Evolutionary conservation across 1,140 invertebrate species (phyloP).

Genomic region (Spodoptera frugiperda): DNA sequence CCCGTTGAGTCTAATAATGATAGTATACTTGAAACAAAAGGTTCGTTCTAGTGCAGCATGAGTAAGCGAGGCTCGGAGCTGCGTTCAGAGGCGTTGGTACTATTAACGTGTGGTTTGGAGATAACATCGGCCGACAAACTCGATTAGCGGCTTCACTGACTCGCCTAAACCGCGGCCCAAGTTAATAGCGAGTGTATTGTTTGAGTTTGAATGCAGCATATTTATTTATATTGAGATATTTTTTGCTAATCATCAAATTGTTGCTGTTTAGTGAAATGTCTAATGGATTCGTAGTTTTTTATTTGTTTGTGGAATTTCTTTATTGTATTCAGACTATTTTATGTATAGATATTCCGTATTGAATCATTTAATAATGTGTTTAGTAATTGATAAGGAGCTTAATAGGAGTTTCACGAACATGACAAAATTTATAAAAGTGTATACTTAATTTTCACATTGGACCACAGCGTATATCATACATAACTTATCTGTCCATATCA

Average conservation of each 20-base stretch:
- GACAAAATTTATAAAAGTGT: background rate
- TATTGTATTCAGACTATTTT: no score
- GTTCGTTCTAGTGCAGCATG: background rate
- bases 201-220: no score
- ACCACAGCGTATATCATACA: slow-evolving; percentile 37
- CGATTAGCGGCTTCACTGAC: slow-evolving; percentile 81
- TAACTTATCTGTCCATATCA: slow-evolving; percentile 34
- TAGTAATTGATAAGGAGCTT: background rate
- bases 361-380: no score
- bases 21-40: slow-evolving; percentile 8
- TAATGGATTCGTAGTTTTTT: no score
- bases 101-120: slow-evolving; percentile 82
- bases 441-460: background rate
- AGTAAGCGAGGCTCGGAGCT: slow-evolving; percentile 40
- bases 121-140: slow-evolving; percentile 85
- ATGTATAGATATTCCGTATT: no score
- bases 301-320: no score
- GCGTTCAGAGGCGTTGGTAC: slow-evolving; percentile 70
- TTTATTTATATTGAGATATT: background rate
- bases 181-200: slow-evolving; percentile 36
- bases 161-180: slow-evolving; percentile 55
- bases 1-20: background rate
- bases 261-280: no score
- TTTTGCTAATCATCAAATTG: background rate
- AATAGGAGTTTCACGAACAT: background rate